Base-by-base conservation (phyloP, 2,797 vertebrate species). In the Naso thynnoides region DNA sequence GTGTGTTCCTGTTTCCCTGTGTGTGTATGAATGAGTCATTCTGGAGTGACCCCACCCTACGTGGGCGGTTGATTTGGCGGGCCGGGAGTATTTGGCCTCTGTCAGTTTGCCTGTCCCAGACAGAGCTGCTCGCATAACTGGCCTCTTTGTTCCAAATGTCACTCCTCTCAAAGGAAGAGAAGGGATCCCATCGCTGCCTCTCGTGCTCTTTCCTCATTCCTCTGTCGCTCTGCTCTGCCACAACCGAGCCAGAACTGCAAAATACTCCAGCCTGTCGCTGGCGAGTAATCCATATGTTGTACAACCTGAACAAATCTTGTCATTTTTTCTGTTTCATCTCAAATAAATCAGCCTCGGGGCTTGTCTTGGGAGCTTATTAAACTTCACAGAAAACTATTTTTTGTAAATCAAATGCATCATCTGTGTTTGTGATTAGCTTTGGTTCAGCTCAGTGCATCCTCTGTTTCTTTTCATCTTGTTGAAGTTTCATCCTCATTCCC, bases 131-230 rank as follows among this genome's bases (percentile, higher is more conserved):
- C 92, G 81, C 84, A 95, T 93, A 95, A 95, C 92, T 88, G 83
- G 83, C 76, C 84, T 91, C 94, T 95, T 95, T 96, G 94, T 95
- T 95, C 86, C 88, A 88, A 93, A 93, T 93, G 92, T 94, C 94
- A 93, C 87, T 90, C 84, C 81, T 92, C 83, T 87, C 78, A 79
- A 69, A 87, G 69, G 82, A 84, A 70, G 79, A 70, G 73, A 83
- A 84, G 72, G 72, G 78, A 90, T 87, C 83, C 78, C 73, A 48
- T 71, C 61, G 33, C 74, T n/a, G 62, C 63, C 62, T 67, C 73
- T 69, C 55, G 27, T 56, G 24, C 54, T 70, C 73, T 70, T 75
- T 78, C 50, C 76, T 79, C 18, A 29, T 76, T 55, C 72, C 55
- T 78, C 53, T 68, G 18, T 60, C 5, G n/a, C 69, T 63, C 45